These are phyloP conservation scores for Lipophrys pholis DNA, from an alignment of 2,113 vertebrate genomes.

Conservation along the genomic window DNA sequence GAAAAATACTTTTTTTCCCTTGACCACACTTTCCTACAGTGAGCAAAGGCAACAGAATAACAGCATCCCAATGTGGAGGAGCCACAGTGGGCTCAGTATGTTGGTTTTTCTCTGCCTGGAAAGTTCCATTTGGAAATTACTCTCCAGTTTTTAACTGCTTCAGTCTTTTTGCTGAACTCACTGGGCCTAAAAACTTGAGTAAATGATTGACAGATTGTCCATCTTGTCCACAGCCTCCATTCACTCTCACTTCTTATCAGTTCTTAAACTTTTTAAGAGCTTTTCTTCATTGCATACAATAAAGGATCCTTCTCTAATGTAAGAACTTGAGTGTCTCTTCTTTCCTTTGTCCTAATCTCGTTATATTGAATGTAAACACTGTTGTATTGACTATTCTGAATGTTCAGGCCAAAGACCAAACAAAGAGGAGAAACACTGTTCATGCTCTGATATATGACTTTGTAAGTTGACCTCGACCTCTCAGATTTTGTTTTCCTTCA, in stretches of 20 bases:
- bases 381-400: background rate
- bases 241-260: background rate
- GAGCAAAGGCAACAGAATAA: background rate
- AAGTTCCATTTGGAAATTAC: constrained; percentile 41
- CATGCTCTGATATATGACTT: background rate
- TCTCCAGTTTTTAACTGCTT: background rate
- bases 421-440: constrained; percentile 31
- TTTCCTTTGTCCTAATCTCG: background rate
- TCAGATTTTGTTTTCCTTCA: constrained; percentile 11
- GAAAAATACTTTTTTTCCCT: background rate
- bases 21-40: background rate
- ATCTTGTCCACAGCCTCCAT: background rate
- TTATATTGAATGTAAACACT: constrained; percentile 14
- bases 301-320: background rate
- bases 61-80: background rate
- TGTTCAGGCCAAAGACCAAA: background rate
- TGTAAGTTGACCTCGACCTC: constrained; percentile 12
- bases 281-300: background rate
- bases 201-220: constrained; percentile 21
- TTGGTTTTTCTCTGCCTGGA: constrained; percentile 7
- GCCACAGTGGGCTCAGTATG: constrained; percentile 5
- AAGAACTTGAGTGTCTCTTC: background rate
- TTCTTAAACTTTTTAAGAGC: background rate
- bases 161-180: background rate
- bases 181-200: background rate